Evolutionary conservation across 2,113 vertebrate genomes (phyloP).

Genomic region (Globicephala melas): DNA sequence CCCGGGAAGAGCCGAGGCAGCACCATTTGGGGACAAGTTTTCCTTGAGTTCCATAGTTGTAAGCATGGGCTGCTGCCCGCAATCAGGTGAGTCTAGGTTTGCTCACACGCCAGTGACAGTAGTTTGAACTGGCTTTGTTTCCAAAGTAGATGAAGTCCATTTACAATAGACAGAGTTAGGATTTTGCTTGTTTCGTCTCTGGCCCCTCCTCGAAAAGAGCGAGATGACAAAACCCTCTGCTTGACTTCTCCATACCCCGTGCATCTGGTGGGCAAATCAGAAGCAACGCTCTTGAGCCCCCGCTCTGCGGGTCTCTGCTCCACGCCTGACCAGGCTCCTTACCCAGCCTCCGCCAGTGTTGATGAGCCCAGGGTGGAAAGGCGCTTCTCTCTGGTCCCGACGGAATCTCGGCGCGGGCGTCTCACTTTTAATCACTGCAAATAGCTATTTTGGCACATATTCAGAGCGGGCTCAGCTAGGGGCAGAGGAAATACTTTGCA

Average conservation of each 20-base stretch:
- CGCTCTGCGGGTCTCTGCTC: slow-evolving; percentile 75
- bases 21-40: not conserved
- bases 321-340: slow-evolving; percentile 65
- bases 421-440: slow-evolving; percentile 89
- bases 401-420: slow-evolving; percentile 82
- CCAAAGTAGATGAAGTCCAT: slow-evolving; percentile 15
- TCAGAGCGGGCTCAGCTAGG: slow-evolving; percentile 77
- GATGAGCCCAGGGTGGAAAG: slow-evolving; percentile 80
- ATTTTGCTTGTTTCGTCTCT: slow-evolving; percentile 55
- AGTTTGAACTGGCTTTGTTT: slow-evolving; percentile 45
- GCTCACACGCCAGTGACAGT: not conserved
- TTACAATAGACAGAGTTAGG: slow-evolving; percentile 38
- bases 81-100: not conserved
- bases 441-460: slow-evolving; percentile 88
- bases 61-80: not conserved
- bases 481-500: slow-evolving; percentile 76
- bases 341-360: slow-evolving; percentile 78
- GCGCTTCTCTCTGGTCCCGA: slow-evolving; percentile 79
- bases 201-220: slow-evolving; percentile 35
- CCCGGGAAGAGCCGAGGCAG: not conserved
- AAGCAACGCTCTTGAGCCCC: slow-evolving; percentile 64
- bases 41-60: not conserved
- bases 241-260: slow-evolving; percentile 65
- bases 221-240: slow-evolving; percentile 69
- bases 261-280: slow-evolving; percentile 76